These are phyloP conservation scores for Baccha elongata DNA, from an alignment of 2,888 invertebrate genomes.

Conservation along the genomic window DNA sequence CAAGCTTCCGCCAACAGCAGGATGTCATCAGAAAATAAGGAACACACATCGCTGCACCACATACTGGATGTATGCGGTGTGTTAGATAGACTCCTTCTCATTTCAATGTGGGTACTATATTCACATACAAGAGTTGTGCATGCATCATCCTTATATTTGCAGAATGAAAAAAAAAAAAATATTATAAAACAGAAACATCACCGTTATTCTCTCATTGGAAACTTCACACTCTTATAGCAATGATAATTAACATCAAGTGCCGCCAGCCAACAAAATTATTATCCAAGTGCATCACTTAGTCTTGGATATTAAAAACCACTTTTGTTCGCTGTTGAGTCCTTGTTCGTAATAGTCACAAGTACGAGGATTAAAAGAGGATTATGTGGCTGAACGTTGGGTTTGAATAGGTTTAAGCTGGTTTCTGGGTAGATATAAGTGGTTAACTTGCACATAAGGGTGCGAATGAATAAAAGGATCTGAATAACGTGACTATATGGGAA, in stretches of 20 bases:
- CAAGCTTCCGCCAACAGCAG: constrained; percentile 15
- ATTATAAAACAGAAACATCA: constrained; percentile 31
- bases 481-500: constrained; percentile 12
- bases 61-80: background rate
- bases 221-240: constrained; percentile 44
- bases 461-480: constrained; percentile 27
- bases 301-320: constrained; percentile 58
- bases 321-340: constrained; percentile 48
- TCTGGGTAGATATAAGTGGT: constrained; percentile 24
- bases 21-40: constrained; percentile 49
- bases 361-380: constrained; percentile 47
- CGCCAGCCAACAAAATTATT: constrained; percentile 46
- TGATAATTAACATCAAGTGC: constrained; percentile 62
- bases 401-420: constrained; percentile 38
- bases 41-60: constrained; percentile 12
- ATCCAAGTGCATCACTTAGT: constrained; percentile 66
- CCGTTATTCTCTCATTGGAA: constrained; percentile 45
- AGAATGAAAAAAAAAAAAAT: constrained; percentile 1
- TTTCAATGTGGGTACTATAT: constrained; percentile 27
- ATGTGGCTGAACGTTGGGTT: constrained; percentile 55
- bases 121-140: background rate
- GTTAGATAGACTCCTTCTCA: constrained; percentile 10
- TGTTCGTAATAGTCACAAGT: constrained; percentile 30
- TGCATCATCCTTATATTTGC: constrained; percentile 26
- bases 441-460: constrained; percentile 11